Percentiles rank a stretch among this genome's conserved stretches.
These are phyloP conservation scores for Channa striata DNA, from an alignment of 2,797 vertebrate genomes.

Conservation along the genomic window DNA sequence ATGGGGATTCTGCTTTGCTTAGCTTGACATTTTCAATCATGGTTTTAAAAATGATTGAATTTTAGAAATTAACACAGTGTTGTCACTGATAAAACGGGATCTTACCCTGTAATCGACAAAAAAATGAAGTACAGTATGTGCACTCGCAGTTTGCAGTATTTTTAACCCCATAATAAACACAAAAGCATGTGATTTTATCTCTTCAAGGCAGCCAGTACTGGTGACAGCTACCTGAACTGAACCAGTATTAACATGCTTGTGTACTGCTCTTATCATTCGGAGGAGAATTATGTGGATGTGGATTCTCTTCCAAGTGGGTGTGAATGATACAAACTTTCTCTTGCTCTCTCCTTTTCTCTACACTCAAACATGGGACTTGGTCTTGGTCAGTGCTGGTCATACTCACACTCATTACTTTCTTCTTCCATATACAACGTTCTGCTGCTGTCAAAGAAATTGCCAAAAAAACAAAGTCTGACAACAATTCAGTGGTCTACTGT, in stretches of 20 bases:
- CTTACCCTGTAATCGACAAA: conserved; percentile 15
- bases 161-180: conserved; percentile 15
- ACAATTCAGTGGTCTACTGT: conserved; percentile 44
- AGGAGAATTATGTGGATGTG: conserved; percentile 42
- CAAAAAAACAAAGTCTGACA: conserved; percentile 48
- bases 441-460: conserved; percentile 64
- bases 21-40: conserved; percentile 47
- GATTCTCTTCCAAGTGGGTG: conserved; percentile 48
- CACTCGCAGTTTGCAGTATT: conserved; percentile 29
- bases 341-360: conserved; percentile 6
- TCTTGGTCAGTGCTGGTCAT: conserved; percentile 35
- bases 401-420: conserved; percentile 31
- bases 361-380: conserved; percentile 28
- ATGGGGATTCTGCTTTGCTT: conserved; percentile 30
- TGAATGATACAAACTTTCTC: conserved; percentile 39
- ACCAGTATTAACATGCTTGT: conserved; percentile 22
- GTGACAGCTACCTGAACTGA: conserved; percentile 29
- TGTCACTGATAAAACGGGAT: conserved; percentile 12
- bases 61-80: conserved; percentile 14
- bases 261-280: conserved; percentile 28
- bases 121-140: conserved; percentile 14
- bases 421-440: conserved; percentile 45
- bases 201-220: conserved; percentile 12
- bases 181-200: conserved; percentile 6
- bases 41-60: conserved; percentile 18